Base-by-base conservation (phyloP, 2,797 vertebrate species). In the Falco columbarius region DNA sequence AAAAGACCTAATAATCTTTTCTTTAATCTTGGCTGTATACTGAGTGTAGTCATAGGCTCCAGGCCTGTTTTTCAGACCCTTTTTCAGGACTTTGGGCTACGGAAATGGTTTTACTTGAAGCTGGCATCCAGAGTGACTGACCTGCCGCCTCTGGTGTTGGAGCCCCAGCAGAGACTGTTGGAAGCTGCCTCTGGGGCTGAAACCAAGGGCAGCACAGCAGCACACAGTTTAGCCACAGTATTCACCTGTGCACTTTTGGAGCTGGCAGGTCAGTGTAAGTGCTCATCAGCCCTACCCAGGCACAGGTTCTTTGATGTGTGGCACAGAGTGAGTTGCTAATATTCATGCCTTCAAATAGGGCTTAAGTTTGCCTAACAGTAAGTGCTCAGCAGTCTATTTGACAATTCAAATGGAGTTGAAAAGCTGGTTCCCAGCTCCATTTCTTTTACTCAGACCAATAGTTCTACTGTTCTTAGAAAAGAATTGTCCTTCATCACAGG, bases 1-100 rank as follows among this genome's bases (percentile, higher is more conserved):
- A 93, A 87, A 94, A 96, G 65, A 93, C 83, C 63, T 97, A 95
- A 95, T 95, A 96, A 89, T 93, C 47, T 97, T 97, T 97, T 91
- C 67, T 95, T 95, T 89, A 85, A 56, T 95, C 83, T 63, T 94
- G 86, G 61, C 44, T 90, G 79, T 76, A 81, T 89, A 76, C 20
- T 42, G 58, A 52, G 14, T 81, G 85, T 82, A 83, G 75, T 86
- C 62, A 71, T 47, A 92, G 88, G 81, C 32, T 86, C 67, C 66
- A 90, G 66, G 30, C 62, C 73, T 58, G 47, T 86, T 58, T 74
- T 95, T 86, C 56, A 71, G 89, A 72, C 59, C 61, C 46, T 70
- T 82, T 95, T 95, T 93, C 76, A 84, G 87, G 71, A 75, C 85
- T 93, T 86, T 18, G 63, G 22, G 84, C 71, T 86, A 88, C 10